Percentiles rank a stretch among this genome's conserved stretches.
Evolutionary conservation across 2,888 invertebrate species (phyloP).

Genomic region (Tenthredo distinguenda): DNA sequence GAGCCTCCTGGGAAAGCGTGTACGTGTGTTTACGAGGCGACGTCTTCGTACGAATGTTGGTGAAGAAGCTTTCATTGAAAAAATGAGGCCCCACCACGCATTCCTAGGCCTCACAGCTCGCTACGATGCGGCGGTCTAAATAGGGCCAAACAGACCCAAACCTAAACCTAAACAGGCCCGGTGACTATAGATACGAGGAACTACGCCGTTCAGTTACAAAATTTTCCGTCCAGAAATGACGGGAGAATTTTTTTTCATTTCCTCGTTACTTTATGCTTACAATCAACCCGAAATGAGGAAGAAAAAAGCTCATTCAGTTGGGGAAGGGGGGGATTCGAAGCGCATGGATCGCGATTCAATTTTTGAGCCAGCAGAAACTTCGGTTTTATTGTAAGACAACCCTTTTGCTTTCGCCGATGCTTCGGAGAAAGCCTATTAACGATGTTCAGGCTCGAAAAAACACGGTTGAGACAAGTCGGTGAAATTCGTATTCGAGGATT

Average conservation of each 20-base stretch:
- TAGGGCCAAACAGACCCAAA: constrained; percentile 24
- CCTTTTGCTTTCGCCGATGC: not conserved
- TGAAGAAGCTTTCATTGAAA: constrained; percentile 45
- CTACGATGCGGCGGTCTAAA: not conserved
- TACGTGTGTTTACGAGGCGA: constrained; percentile 40
- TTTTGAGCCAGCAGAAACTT: not conserved
- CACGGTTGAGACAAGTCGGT: not conserved
- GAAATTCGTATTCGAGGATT: not conserved
- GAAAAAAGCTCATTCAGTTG: not conserved
- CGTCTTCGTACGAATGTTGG: not conserved
- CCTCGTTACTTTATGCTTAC: too few relatives aligned
- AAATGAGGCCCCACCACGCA: constrained; percentile 40
- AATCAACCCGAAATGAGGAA: too few relatives aligned
- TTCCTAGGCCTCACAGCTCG: constrained; percentile 28
- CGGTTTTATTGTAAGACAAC: not conserved
- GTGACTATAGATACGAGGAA: not conserved
- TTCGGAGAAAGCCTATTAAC: not conserved
- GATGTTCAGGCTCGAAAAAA: not conserved
- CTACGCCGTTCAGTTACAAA: not conserved
- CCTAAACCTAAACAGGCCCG: constrained; percentile 16
- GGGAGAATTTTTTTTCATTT: not conserved
- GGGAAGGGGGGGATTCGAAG: not conserved
- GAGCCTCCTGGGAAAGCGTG: constrained; percentile 32
- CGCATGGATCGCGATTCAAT: not conserved
- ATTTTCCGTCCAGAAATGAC: not conserved